Evolutionary conservation across 2,113 vertebrate genomes (phyloP).

Genomic region (Drymodes brunneopygia): DNA sequence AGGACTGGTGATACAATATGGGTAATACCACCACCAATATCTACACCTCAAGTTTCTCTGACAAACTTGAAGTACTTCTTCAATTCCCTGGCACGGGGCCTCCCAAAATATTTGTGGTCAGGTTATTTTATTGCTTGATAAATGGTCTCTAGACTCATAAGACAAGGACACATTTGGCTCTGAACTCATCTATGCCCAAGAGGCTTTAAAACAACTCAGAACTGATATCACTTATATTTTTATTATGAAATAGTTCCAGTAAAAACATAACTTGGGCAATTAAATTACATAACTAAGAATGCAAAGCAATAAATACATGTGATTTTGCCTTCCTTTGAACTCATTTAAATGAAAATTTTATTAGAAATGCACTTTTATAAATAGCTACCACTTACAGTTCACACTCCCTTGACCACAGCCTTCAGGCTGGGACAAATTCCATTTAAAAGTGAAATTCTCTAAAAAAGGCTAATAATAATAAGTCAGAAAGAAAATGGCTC

Average conservation of each 20-base stretch:
- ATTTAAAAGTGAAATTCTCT: neutral
- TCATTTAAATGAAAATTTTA: neutral
- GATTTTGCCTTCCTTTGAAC: constrained; percentile 26
- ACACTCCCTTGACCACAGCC: neutral
- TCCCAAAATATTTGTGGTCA: constrained; percentile 1
- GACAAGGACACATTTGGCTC: neutral
- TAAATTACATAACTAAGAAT: constrained; percentile 8
- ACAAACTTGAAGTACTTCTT: neutral
- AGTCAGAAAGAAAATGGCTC: neutral
- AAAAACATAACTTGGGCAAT: neutral
- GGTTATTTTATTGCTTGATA: constrained; percentile 30
- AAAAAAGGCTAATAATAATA: neutral
- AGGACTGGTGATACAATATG: neutral
- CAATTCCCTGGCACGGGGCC: neutral
- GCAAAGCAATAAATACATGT: constrained; percentile 12
- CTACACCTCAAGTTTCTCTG: neutral
- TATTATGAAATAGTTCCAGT: constrained; percentile 3
- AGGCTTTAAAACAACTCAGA: constrained; percentile 9
- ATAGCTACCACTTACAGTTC: neutral
- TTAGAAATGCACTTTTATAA: neutral
- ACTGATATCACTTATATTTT: neutral
- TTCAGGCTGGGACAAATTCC: neutral
- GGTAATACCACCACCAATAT: neutral
- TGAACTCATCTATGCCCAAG: neutral
- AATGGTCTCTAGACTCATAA: neutral